A percentile compares a stretch with the other conserved stretches of the same genome.
Conservation (phyloP, 2,113 vertebrate genomes). For the Poeciliopsis occidentalis region DNA sequence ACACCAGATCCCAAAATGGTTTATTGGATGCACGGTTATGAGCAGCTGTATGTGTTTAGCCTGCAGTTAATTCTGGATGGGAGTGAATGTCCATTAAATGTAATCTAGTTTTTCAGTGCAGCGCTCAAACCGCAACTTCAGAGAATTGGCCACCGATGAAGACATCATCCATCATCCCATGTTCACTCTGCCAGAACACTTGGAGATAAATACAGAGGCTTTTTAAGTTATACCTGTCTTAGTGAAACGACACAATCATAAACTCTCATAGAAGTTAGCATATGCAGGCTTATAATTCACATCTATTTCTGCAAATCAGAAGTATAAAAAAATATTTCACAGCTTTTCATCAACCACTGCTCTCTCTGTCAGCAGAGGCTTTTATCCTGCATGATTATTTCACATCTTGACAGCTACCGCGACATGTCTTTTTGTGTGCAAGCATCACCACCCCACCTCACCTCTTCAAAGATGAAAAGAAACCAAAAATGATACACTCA, state of each 20-base stretch:
- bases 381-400: slow-evolving; percentile 67
- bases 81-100: slow-evolving; percentile 79
- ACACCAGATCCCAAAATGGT: slow-evolving; percentile 34
- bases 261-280: slow-evolving; percentile 40
- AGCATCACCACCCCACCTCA: slow-evolving; percentile 19
- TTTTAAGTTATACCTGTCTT: slow-evolving; percentile 75
- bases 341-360: slow-evolving; percentile 64
- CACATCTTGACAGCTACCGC: slow-evolving; percentile 37
- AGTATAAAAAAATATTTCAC: slow-evolving; percentile 41
- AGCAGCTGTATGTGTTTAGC: slow-evolving; percentile 69
- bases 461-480: slow-evolving; percentile 58
- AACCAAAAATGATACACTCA: slow-evolving; percentile 61
- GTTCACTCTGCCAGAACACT: slow-evolving; percentile 73
- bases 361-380: slow-evolving; percentile 50
- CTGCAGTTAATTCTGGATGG: slow-evolving; percentile 72
- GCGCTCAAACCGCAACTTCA: slow-evolving; percentile 76
- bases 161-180: slow-evolving; percentile 78
- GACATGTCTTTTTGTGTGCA: slow-evolving; percentile 14
- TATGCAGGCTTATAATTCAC: slow-evolving; percentile 45
- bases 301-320: slow-evolving; percentile 66
- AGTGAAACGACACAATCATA: slow-evolving; percentile 62
- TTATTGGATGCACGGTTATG: slow-evolving; percentile 47
- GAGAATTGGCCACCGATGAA: slow-evolving; percentile 75
- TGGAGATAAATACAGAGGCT: slow-evolving; percentile 69
- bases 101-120: slow-evolving; percentile 78